These are phyloP conservation scores for Lepetodrilus schrolli DNA, from an alignment of 2,888 invertebrate genomes.

Conservation along the genomic window DNA sequence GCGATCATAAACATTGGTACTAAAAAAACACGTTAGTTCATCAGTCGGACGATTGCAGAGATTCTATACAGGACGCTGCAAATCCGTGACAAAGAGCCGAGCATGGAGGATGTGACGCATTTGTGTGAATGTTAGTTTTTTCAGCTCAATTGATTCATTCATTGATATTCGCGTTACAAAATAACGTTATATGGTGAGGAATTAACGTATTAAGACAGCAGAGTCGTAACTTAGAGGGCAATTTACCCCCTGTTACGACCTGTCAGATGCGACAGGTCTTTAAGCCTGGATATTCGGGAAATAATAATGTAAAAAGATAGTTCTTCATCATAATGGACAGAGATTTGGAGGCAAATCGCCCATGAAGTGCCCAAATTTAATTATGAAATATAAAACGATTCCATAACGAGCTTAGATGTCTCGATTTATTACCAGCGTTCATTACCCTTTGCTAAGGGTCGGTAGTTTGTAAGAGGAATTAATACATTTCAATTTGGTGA, in stretches of 20 bases:
- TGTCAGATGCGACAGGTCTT: neutral
- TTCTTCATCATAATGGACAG: neutral
- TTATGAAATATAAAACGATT: conserved; percentile 14
- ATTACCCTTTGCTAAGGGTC: conserved; percentile 13
- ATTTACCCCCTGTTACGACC: neutral
- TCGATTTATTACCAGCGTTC: neutral
- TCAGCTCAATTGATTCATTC: neutral
- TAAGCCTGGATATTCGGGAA: neutral
- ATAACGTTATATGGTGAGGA: neutral
- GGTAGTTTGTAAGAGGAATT: conserved; percentile 21
- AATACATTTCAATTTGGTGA: conserved; percentile 24
- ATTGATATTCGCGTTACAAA: neutral
- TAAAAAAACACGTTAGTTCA: too few relatives aligned
- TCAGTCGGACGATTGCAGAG: too few relatives aligned
- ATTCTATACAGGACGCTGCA: too few relatives aligned
- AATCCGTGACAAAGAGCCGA: too few relatives aligned
- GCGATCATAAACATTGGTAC: too few relatives aligned
- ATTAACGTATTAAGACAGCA: neutral
- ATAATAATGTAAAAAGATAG: conserved; percentile 9
- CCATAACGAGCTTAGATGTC: conserved; percentile 10
- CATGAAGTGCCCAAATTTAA: conserved; percentile 24
- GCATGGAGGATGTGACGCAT: too few relatives aligned
- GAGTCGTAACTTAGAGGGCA: neutral
- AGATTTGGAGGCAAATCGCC: conserved; percentile 17
- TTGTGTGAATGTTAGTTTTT: neutral